Percentiles rank a stretch among this genome's conserved stretches.
phyloP scores from a whole-genome alignment of 2,113 vertebrate genomes.

The Oncorhynchus nerka region DNA sequence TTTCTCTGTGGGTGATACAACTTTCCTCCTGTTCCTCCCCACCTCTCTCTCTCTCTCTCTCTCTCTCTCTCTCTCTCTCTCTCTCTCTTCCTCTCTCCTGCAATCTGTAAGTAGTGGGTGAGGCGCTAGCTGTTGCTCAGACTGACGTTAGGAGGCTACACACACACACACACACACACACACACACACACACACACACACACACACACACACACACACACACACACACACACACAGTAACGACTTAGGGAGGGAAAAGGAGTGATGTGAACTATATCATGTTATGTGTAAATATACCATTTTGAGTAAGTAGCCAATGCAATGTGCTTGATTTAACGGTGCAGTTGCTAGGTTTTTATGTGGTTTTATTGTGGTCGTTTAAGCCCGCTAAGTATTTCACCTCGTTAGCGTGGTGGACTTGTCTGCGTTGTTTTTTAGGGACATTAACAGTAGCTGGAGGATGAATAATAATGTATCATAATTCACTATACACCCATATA shows the following conservation, averaged over 20 bases:
- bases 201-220: background rate
- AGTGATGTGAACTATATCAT: too few relatives aligned
- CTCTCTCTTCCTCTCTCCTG: background rate
- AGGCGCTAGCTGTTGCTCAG: background rate
- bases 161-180: background rate
- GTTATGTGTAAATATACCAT: too few relatives aligned
- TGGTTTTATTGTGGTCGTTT: background rate
- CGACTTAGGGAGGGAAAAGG: too few relatives aligned
- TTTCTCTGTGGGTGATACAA: background rate
- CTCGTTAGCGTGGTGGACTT: background rate
- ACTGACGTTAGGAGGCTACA: background rate
- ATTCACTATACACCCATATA: slow-evolving; percentile 10
- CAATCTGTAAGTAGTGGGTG: background rate
- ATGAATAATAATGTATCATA: slow-evolving; percentile 21
- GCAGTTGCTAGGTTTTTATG: too few relatives aligned
- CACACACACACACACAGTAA: background rate
- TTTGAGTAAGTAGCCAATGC: too few relatives aligned
- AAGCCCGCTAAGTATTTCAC: background rate
- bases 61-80: background rate
- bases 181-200: too few relatives aligned
- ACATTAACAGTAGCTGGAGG: slow-evolving; percentile 30
- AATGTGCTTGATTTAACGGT: too few relatives aligned
- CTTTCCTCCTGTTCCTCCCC: too few relatives aligned
- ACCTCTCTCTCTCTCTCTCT: background rate
- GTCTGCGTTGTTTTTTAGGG: background rate